Evolutionary conservation across 1,140 invertebrate genomes (phyloP).

Genomic region (Belonocnema kinseyi): DNA sequence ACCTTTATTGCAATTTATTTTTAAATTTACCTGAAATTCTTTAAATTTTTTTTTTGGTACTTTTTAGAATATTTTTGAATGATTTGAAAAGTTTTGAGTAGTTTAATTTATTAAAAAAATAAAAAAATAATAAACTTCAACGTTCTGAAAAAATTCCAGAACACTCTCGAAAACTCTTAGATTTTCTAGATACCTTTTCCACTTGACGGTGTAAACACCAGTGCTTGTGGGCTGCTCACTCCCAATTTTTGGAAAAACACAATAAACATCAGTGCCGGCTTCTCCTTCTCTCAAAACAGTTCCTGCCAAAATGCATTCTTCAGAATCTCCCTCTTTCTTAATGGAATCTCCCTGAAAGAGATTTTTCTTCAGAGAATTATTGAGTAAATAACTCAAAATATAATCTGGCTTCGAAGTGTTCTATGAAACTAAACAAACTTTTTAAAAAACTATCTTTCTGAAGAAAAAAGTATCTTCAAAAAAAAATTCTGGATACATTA

Average conservation of each 20-base stretch:
- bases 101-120: too few species aligned
- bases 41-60: too few species aligned
- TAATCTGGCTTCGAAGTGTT: too few species aligned
- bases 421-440: neutral
- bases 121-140: too few species aligned
- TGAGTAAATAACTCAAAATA: neutral
- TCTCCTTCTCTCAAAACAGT: conserved; percentile 70
- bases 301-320: conserved; percentile 62
- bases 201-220: conserved; percentile 85
- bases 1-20: too few species aligned
- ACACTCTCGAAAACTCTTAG: too few species aligned
- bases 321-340: conserved; percentile 56
- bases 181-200: conserved; percentile 80
- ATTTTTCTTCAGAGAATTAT: conserved; percentile 27
- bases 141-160: too few species aligned
- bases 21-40: too few species aligned
- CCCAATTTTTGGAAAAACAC: conserved; percentile 70
- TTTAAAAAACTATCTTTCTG: conserved; percentile 30
- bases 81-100: too few species aligned
- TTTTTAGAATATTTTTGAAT: too few species aligned
- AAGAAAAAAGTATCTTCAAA: neutral
- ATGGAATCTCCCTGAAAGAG: conserved; percentile 64
- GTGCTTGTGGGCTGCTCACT: conserved; percentile 78
- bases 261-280: conserved; percentile 75
- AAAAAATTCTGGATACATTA: too few species aligned